Percentiles rank a stretch among this genome's conserved stretches.
phyloP scores from a whole-genome alignment of 2,797 vertebrate species.

The Toxotes lorentzi region DNA sequence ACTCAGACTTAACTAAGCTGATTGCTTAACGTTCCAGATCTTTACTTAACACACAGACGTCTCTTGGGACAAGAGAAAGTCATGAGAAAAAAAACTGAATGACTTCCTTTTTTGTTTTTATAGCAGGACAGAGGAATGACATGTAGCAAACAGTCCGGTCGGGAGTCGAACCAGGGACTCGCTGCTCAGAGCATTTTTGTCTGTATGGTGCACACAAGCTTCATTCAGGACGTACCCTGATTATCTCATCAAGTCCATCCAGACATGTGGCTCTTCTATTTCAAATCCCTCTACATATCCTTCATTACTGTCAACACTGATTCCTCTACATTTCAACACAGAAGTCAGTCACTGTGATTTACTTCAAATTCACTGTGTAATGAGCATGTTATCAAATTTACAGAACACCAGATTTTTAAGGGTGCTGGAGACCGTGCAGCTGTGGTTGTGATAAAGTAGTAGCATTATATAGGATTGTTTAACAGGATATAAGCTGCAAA shows the following conservation, averaged over 20 bases:
- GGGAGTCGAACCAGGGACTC: no score
- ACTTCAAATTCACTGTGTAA: neutral
- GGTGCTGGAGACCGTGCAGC: neutral
- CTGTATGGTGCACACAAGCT: no score
- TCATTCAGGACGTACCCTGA: constrained; percentile 23
- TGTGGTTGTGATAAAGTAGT: neutral
- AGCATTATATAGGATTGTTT: neutral
- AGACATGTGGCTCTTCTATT: no score
- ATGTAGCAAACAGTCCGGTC: no score
- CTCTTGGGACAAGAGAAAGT: neutral
- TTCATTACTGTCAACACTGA: neutral
- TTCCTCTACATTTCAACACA: no score
- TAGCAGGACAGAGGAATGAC: no score
- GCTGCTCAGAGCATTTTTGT: no score
- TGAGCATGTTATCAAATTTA: neutral
- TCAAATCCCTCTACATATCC: neutral
- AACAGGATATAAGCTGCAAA: constrained; percentile 15
- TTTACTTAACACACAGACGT: neutral
- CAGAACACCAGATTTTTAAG: neutral
- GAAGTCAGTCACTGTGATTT: neutral
- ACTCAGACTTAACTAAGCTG: neutral
- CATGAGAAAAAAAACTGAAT: neutral
- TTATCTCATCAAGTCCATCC: constrained; percentile 28
- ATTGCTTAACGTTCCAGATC: no score
- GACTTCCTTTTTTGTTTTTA: constrained; percentile 5